Evolutionary conservation across 2,113 vertebrate species (phyloP), one percentile per base, ranked within the genome.

Genomic region (Lanius ludovicianus): DNA sequence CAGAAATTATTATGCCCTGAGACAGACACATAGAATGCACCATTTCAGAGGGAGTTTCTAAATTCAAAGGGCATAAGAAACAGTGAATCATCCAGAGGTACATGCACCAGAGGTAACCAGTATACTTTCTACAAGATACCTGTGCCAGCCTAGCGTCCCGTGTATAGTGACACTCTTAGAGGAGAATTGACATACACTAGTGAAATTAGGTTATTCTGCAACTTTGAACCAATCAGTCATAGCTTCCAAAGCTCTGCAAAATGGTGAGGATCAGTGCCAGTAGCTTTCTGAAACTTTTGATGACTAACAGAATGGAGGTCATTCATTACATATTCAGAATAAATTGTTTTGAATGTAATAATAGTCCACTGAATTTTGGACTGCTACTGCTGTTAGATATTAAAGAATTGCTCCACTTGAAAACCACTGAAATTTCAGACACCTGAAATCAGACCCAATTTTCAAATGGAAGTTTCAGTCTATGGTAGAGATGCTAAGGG

Each of bases 221-320:
- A 20, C 12, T 77, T 39, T 47, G 10, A 46, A 33, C 7, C 0
- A 0, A 77, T 22, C n/a, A 55, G 9, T 37, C 9, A 23, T 3
- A 13, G 9, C 6, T 80, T 85, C 70, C 33, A 75, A 71, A 68
- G 19, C 47, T 85, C 55, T 84, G 5, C 8, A 80, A 80, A 93
- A 68, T 11, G 5, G 13, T 49, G 6, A 73, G 2, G 3, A 53
- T 46, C 71, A 23, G 8, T 80, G 28, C 3, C 37, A 67, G 30
- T 28, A 81, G 5, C 3, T 77, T 84, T 37, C 49, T 60, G 15
- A 86, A 90, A 55, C 3, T 49, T 78, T 65, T 83, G 31, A 49
- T 69, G 13, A 3, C 27, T 88, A 56, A 35, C 4, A 25, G 5
- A 64, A 47, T 11, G 7, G 30, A 78, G 1, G 9, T 10, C 1